Percentiles rank a stretch among this genome's conserved stretches.
phyloP scores from a whole-genome alignment of 1,140 invertebrate genomes.

The Musca domestica region DNA sequence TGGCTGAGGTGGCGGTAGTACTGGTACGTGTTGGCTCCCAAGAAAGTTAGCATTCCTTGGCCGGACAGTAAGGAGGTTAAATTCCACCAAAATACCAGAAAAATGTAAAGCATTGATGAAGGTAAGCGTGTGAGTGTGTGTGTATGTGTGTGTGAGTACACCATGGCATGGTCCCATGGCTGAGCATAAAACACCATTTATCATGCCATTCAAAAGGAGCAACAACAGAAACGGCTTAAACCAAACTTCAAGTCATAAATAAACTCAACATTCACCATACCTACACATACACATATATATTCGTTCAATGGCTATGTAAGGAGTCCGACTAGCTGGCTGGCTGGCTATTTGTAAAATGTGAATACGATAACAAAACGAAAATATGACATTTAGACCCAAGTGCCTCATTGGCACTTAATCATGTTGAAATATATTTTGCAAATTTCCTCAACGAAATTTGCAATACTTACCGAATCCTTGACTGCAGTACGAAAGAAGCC shows the following conservation, averaged over 20 bases:
- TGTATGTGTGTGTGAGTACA: too few relatives aligned
- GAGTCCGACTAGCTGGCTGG: background rate
- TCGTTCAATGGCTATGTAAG: background rate
- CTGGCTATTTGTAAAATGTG: background rate
- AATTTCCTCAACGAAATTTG: too few relatives aligned
- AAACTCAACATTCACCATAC: background rate
- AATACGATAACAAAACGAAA: background rate
- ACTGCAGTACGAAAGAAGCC: too few relatives aligned
- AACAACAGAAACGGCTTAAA: background rate
- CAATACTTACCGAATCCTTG: too few relatives aligned
- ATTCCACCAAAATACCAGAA: too few relatives aligned
- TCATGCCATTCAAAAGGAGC: background rate
- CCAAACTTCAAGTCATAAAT: conserved; percentile 6
- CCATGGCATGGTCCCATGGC: too few relatives aligned
- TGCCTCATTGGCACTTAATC: conserved; percentile 17
- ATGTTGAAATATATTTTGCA: background rate
- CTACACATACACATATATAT: background rate
- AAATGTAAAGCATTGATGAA: too few relatives aligned
- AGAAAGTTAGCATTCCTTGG: background rate
- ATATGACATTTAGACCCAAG: conserved; percentile 10
- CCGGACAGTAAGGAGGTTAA: too few relatives aligned
- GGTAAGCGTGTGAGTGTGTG: too few relatives aligned
- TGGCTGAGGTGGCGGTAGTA: too few relatives aligned
- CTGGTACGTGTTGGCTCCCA: background rate
- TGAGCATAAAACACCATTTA: too few relatives aligned